These are phyloP conservation scores for Cataglyphis hispanica DNA, from an alignment of 1,140 invertebrate genomes.

Conservation along the genomic window DNA sequence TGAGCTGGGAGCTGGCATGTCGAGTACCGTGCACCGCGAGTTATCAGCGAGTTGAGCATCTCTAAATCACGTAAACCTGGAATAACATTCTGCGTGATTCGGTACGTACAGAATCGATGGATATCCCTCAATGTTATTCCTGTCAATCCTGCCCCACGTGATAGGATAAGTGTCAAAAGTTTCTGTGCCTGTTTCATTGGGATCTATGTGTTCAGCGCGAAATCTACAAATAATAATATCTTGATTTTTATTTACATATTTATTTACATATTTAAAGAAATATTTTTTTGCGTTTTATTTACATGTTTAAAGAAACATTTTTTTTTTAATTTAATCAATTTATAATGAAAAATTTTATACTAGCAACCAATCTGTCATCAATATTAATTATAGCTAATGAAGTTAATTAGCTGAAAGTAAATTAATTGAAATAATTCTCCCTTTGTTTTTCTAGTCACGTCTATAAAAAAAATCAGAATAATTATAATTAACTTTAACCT, in stretches of 20 bases:
- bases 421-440: background rate
- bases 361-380: background rate
- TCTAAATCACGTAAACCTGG: constrained; percentile 29
- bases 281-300: background rate
- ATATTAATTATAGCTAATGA: too few relatives aligned
- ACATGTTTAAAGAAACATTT: too few relatives aligned
- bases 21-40: constrained; percentile 78
- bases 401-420: constrained; percentile 2
- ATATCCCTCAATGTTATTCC: background rate
- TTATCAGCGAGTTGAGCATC: constrained; percentile 66
- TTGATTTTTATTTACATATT: constrained; percentile 18
- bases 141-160: background rate
- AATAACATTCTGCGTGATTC: constrained; percentile 29
- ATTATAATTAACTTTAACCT: background rate
- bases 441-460: background rate
- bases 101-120: constrained; percentile 39
- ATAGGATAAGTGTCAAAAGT: background rate
- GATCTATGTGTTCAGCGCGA: background rate
- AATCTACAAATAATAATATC: background rate
- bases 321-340: constrained; percentile 11
- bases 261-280: background rate
- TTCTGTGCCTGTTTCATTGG: background rate
- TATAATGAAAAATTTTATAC: background rate
- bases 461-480: background rate
- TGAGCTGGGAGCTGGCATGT: constrained; percentile 83